Evolutionary conservation across 2,113 vertebrate genomes (phyloP), one percentile per base, ranked within the genome.

Genomic region (Corapipo altera): DNA sequence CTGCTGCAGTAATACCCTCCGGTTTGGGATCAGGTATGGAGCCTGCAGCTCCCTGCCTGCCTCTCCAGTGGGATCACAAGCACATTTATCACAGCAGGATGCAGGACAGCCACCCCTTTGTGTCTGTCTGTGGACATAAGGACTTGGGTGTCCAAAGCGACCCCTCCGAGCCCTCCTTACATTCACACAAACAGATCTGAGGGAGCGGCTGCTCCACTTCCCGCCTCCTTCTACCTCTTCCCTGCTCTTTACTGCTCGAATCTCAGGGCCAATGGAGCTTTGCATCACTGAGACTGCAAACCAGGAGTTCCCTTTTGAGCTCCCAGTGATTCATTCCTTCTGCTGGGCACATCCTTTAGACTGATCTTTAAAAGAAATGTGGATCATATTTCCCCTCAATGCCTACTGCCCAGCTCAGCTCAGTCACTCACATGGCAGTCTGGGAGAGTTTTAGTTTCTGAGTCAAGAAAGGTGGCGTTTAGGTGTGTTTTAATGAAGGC

Each of bases 201-300:
- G 88, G 51, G 26, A 76, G 85, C 43, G 51, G 85, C 93, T 80
- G 41, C 43, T 66, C 5, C 46, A 24, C 66, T 39, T 93, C n/a
- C 77, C 66, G 71, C 89, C 81, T 71, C 83, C 87, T 89, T 89
- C 94, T 94, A 73, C 95, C 95, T 94, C 94, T 78, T 85, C 77
- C 77, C 77, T 67, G n/a, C 83, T 69, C 84, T 69, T 57, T 5
- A 4, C 65, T 81, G 2, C 69, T 65, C 12, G 1, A 1, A 33
- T n/a, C 57, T 46, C 52, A 8, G 83, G 65, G 86, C 88, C 75
- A 10, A 1, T 0, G 7, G 62, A 71, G 73, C 37, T 48, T 65
- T 59, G 69, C 48, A 5, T 26, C 57, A 2, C 64, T 20, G 64
- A 33, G 66, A 17, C 48, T 48, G 86, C 80, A 66, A 70, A 30